These are phyloP conservation scores for Empis livida DNA, from an alignment of 2,888 invertebrate species.

Conservation along the genomic window DNA sequence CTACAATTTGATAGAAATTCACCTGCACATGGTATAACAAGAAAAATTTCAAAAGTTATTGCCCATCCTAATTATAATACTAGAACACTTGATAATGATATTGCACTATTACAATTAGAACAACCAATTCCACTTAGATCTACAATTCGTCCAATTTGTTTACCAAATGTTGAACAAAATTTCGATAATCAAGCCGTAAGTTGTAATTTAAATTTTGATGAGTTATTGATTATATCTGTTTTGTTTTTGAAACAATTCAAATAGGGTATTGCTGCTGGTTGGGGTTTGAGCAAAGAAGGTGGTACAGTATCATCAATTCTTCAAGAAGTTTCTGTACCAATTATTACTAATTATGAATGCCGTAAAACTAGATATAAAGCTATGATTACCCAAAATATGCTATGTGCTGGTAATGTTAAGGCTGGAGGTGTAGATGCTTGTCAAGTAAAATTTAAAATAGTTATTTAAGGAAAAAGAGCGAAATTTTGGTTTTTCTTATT, in stretches of 20 bases:
- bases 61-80: conserved; percentile 23
- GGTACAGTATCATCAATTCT: conserved; percentile 24
- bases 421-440: conserved; percentile 31
- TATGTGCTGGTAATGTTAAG: conserved; percentile 28
- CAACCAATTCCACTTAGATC: conserved; percentile 22
- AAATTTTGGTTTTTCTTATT: too few species aligned
- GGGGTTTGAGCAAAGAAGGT: conserved; percentile 25
- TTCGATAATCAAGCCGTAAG: conserved; percentile 25
- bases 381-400: conserved; percentile 29
- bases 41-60: conserved; percentile 19
- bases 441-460: conserved; percentile 22
- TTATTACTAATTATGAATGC: conserved; percentile 29
- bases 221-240: not conserved
- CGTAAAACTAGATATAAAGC: conserved; percentile 24
- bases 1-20: conserved; percentile 26
- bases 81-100: conserved; percentile 25
- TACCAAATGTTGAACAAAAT: conserved; percentile 22
- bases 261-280: conserved; percentile 30
- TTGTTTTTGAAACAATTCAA: not conserved
- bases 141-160: conserved; percentile 25
- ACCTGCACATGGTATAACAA: conserved; percentile 19
- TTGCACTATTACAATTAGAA: conserved; percentile 24
- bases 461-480: too few species aligned
- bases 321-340: conserved; percentile 27
- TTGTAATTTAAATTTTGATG: not conserved